These are phyloP conservation scores for Proisotoma minuta DNA, from an alignment of 2,888 invertebrate species.

Conservation along the genomic window DNA sequence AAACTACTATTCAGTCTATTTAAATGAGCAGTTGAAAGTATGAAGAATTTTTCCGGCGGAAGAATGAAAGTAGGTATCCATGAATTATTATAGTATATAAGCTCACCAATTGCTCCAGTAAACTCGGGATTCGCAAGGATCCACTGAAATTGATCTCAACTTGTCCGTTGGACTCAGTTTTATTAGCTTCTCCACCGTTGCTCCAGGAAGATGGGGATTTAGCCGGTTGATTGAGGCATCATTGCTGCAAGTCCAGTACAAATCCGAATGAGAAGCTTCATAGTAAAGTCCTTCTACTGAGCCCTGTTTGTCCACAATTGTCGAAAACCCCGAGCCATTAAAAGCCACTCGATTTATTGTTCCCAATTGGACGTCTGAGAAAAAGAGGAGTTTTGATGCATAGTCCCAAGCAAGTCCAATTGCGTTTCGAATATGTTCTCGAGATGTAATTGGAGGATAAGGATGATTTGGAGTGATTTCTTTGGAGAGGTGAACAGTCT, in stretches of 20 bases:
- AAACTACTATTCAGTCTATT: too few relatives aligned
- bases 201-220: constrained; percentile 52
- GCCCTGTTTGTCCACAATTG: constrained; percentile 71
- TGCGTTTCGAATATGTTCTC: constrained; percentile 73
- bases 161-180: constrained; percentile 67
- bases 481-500: constrained; percentile 71
- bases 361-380: constrained; percentile 74
- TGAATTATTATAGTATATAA: background rate
- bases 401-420: constrained; percentile 80
- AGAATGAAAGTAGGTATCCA: constrained; percentile 56
- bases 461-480: constrained; percentile 69
- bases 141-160: constrained; percentile 66
- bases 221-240: constrained; percentile 67
- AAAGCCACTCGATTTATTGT: constrained; percentile 76
- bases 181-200: constrained; percentile 55
- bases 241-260: constrained; percentile 79
- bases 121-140: constrained; percentile 63
- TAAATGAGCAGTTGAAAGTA: too few relatives aligned
- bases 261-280: constrained; percentile 62
- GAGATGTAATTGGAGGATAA: constrained; percentile 65
- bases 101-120: constrained; percentile 43
- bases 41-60: too few relatives aligned
- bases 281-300: constrained; percentile 83
- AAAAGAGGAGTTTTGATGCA: constrained; percentile 65
- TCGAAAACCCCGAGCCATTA: constrained; percentile 68